These are phyloP conservation scores for Reticulitermes speratus DNA, from an alignment of 1,140 invertebrate species.

Conservation along the genomic window DNA sequence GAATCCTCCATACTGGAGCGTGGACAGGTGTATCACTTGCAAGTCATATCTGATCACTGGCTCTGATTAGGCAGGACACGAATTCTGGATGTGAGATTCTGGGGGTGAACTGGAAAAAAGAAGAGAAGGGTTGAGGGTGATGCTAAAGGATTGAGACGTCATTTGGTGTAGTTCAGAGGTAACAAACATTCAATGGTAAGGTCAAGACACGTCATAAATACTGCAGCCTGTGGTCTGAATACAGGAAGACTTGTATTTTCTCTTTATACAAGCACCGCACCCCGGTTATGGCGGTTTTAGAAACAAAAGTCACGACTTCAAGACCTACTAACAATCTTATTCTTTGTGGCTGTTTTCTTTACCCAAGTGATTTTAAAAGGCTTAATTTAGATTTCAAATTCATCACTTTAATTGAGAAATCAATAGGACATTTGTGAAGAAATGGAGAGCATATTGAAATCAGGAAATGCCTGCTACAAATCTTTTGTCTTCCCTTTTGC, in stretches of 20 bases:
- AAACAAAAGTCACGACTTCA: not conserved
- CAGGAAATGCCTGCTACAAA: too few species aligned
- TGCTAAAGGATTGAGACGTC: conserved; percentile 8
- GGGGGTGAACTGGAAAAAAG: not conserved
- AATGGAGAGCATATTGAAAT: too few species aligned
- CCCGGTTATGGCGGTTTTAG: not conserved
- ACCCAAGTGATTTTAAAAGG: too few species aligned
- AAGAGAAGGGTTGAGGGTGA: not conserved
- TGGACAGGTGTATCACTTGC: too few species aligned
- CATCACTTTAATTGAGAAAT: too few species aligned
- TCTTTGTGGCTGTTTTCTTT: too few species aligned
- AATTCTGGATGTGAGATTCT: not conserved
- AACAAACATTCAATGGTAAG: not conserved
- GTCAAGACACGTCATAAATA: not conserved
- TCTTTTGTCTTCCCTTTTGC: too few species aligned
- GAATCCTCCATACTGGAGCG: too few species aligned
- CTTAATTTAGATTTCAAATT: too few species aligned
- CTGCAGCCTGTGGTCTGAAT: not conserved
- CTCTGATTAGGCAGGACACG: not conserved
- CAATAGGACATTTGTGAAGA: too few species aligned
- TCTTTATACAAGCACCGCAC: not conserved
- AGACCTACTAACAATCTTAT: too few species aligned
- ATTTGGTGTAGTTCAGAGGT: conserved; percentile 1
- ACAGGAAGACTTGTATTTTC: not conserved
- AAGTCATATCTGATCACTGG: too few species aligned